Conservation (phyloP, 1,140 invertebrate genomes). For the Cotesia vestalis region DNA sequence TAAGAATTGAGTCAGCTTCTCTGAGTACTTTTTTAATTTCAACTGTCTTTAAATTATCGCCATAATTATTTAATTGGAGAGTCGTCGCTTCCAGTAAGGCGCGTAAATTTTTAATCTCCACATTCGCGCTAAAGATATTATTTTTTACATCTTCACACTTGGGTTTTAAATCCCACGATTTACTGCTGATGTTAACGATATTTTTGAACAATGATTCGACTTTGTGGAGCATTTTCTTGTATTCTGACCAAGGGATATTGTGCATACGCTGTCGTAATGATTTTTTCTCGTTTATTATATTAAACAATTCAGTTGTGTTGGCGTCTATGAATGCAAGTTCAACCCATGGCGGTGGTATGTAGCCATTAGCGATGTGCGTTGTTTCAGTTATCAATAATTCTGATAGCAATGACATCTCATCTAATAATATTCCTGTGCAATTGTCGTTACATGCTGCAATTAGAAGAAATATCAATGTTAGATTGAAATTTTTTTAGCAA, state of each 20-base stretch:
- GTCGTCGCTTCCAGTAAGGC: conserved; percentile 57
- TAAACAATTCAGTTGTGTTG: conserved; percentile 49
- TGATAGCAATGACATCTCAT: conserved; percentile 74
- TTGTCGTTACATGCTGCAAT: conserved; percentile 85
- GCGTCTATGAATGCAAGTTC: conserved; percentile 67
- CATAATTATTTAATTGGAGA: conserved; percentile 65
- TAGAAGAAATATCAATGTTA: conserved; percentile 21
- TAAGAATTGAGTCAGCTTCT: conserved; percentile 68
- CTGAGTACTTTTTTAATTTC: conserved; percentile 70
- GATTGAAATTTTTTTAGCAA: not conserved
- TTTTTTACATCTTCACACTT: conserved; percentile 58
- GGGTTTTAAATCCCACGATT: conserved; percentile 49
- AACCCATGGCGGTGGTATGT: conserved; percentile 80
- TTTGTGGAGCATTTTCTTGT: conserved; percentile 48
- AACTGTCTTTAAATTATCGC: conserved; percentile 67
- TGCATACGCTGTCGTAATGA: conserved; percentile 48
- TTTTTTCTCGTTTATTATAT: conserved; percentile 49
- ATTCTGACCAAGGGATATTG: conserved; percentile 54
- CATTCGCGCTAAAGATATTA: conserved; percentile 55
- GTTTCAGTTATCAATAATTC: conserved; percentile 65
- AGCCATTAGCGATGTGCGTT: conserved; percentile 69
- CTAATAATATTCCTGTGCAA: conserved; percentile 85
- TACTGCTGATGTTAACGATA: conserved; percentile 45
- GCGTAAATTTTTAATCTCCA: conserved; percentile 54
- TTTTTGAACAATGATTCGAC: conserved; percentile 47